Conservation (phyloP, 92 coral and sea anemone genomes). For the Nematostella vectensis region DNA sequence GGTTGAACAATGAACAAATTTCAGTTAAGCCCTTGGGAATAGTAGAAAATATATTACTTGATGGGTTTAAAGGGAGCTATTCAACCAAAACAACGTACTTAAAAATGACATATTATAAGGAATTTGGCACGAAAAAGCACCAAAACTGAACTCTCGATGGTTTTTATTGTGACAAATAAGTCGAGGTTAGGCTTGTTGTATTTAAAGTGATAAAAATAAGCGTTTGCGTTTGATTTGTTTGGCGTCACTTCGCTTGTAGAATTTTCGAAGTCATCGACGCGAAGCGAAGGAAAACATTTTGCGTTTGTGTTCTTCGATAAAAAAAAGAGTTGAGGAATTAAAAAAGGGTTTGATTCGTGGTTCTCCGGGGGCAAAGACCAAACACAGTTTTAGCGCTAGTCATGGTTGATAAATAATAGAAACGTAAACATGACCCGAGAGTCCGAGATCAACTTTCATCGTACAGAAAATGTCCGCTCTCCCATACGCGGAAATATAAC, state of each 20-base stretch:
- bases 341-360: neutral
- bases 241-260: neutral
- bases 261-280: neutral
- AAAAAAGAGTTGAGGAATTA: neutral
- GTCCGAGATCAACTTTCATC: neutral
- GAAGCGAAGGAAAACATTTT: neutral
- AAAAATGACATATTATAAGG: too few relatives aligned
- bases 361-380: neutral
- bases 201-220: neutral
- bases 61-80: too few relatives aligned
- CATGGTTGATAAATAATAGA: conserved; percentile 40
- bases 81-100: conserved; percentile 9
- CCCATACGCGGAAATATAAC: conserved; percentile 1
- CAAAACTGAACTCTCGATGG: neutral
- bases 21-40: too few relatives aligned
- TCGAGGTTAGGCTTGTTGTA: too few relatives aligned
- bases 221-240: neutral
- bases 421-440: conserved; percentile 36
- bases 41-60: too few relatives aligned
- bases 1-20: too few relatives aligned
- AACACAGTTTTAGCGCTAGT: conserved; percentile 3
- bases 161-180: too few relatives aligned
- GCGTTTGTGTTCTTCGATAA: neutral
- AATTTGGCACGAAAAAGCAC: too few relatives aligned
- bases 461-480: neutral